Percentiles rank a stretch among this genome's conserved stretches.
These are phyloP conservation scores for Portunus trituberculatus DNA, from an alignment of 1,140 invertebrate species.

Conservation along the genomic window DNA sequence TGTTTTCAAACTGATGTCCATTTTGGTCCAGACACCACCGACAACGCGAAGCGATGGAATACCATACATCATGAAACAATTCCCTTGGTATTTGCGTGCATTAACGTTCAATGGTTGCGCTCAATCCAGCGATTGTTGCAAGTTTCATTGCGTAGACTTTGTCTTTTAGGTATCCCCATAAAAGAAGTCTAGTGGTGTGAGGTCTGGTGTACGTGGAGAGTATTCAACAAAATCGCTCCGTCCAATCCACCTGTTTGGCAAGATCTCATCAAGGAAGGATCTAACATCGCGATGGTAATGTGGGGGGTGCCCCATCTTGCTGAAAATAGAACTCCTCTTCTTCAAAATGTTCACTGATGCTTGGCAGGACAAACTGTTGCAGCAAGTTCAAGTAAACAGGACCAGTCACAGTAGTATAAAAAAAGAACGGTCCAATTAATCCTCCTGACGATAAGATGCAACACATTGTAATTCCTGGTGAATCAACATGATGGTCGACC, in stretches of 20 bases:
- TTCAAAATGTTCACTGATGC: background rate
- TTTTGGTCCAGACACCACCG: too few relatives aligned
- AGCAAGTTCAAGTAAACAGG: background rate
- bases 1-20: too few relatives aligned
- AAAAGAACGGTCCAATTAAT: constrained; percentile 39
- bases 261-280: constrained; percentile 43
- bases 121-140: background rate
- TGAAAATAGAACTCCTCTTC: constrained; percentile 34
- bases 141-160: background rate
- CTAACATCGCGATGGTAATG: constrained; percentile 46
- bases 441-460: background rate
- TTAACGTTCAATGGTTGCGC: constrained; percentile 44
- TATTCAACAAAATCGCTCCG: background rate
- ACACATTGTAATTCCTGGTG: too few relatives aligned
- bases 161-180: too few relatives aligned
- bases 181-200: background rate
- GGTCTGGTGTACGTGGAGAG: constrained; percentile 29
- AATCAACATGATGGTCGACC: too few relatives aligned
- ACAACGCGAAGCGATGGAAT: constrained; percentile 63
- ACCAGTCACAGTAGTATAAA: background rate
- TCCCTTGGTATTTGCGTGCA: too few relatives aligned
- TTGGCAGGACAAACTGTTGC: constrained; percentile 5
- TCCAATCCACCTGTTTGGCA: too few relatives aligned
- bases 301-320: background rate
- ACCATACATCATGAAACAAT: background rate